Percentiles rank a stretch among this genome's conserved stretches.
phyloP scores from a whole-genome alignment of 2,888 invertebrate genomes.

The Lumbricus terrestris region DNA sequence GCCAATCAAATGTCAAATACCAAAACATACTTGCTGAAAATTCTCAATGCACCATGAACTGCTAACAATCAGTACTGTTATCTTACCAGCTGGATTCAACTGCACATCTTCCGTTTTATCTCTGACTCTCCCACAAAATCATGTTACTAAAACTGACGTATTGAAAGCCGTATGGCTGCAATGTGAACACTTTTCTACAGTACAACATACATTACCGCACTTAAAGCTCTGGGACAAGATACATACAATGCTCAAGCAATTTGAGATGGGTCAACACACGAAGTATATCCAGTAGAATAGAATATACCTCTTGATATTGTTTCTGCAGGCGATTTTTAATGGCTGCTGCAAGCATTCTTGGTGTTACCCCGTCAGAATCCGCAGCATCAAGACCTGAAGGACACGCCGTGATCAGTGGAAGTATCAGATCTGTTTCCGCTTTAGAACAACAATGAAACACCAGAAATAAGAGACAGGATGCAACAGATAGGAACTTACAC shows the following conservation, averaged over 20 bases:
- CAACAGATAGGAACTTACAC: background rate
- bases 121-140: too few relatives aligned
- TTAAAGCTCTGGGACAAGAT: background rate
- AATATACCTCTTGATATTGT: background rate
- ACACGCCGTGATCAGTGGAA: background rate
- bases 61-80: too few relatives aligned
- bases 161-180: background rate
- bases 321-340: background rate
- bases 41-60: too few relatives aligned
- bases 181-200: background rate
- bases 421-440: background rate
- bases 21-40: too few relatives aligned
- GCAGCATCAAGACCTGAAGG: background rate
- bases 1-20: too few relatives aligned
- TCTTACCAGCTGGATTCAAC: too few relatives aligned
- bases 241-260: background rate
- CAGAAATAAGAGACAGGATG: background rate
- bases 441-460: background rate
- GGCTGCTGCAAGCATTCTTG: background rate
- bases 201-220: background rate
- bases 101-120: too few relatives aligned
- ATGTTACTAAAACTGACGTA: too few relatives aligned
- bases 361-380: background rate
- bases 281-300: background rate
- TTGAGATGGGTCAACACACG: background rate